Percentiles rank a stretch among this genome's conserved stretches.
phyloP scores from a whole-genome alignment of 2,797 vertebrate genomes.

The Champsocephalus esox region DNA sequence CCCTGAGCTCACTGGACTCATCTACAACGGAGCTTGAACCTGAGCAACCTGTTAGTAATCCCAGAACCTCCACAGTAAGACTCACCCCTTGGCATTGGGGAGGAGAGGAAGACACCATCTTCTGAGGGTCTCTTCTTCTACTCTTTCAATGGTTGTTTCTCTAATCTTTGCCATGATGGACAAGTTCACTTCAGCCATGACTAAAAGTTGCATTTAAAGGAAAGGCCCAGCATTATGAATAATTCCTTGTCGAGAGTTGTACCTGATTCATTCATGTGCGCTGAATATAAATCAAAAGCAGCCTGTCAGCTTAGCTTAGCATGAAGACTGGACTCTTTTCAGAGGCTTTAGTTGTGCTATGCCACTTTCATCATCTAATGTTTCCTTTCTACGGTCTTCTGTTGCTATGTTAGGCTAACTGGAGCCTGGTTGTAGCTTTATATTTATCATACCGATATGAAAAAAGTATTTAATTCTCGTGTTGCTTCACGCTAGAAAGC shows the following conservation, averaged over 20 bases:
- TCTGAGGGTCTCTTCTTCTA: constrained; percentile 59
- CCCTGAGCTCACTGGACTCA: constrained; percentile 92
- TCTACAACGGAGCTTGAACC: constrained; percentile 63
- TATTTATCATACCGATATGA: not conserved
- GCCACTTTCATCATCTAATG: not conserved
- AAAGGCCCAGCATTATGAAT: not conserved
- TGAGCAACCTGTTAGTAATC: constrained; percentile 69
- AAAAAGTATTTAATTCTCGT: not conserved
- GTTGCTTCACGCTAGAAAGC: not conserved
- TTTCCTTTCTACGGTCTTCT: not conserved
- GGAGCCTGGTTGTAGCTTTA: not conserved
- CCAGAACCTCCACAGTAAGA: constrained; percentile 79
- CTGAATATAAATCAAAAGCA: not conserved
- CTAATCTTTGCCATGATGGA: not conserved
- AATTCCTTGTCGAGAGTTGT: too few species aligned
- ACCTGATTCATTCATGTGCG: not conserved
- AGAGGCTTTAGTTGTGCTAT: not conserved
- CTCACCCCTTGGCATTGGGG: constrained; percentile 82
- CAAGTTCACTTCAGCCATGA: not conserved
- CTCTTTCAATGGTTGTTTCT: not conserved
- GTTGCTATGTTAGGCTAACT: not conserved
- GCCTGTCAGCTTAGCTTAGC: not conserved
- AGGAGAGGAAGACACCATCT: constrained; percentile 76
- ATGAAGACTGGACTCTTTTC: not conserved
- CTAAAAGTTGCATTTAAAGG: too few species aligned